phyloP scores from a whole-genome alignment of 2,113 vertebrate genomes.

The Leptobrachium leishanense region DNA sequence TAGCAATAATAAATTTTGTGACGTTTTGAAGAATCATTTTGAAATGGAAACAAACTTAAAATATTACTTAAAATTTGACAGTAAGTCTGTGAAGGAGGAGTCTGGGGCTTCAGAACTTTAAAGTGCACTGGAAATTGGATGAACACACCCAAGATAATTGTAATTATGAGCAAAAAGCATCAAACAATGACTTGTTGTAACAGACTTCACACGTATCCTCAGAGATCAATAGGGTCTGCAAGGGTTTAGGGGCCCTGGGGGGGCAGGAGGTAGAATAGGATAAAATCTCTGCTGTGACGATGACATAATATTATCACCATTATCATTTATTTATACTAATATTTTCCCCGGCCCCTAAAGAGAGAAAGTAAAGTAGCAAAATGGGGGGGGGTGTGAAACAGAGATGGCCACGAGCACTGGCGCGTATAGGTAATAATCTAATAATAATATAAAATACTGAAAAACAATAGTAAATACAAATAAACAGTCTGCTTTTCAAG shows the following conservation, averaged over 20 bases:
- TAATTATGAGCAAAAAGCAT: conserved; percentile 39
- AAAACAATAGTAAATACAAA: too few relatives aligned
- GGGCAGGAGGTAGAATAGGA: background rate
- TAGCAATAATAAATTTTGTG: background rate
- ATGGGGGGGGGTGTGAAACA: too few relatives aligned
- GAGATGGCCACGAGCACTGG: too few relatives aligned
- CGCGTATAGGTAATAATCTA: too few relatives aligned
- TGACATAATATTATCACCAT: too few relatives aligned
- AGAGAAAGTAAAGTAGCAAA: too few relatives aligned
- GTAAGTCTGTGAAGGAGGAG: conserved; percentile 15
- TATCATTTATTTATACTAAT: too few relatives aligned
- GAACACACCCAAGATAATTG: conserved; percentile 33
- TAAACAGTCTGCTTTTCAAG: too few relatives aligned
- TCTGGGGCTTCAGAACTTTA: conserved; percentile 17
- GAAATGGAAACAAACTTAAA: background rate
- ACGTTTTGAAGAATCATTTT: background rate
- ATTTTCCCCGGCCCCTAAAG: too few relatives aligned
- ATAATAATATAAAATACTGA: background rate
- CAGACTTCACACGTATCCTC: conserved; percentile 43
- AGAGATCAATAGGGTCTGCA: conserved; percentile 39
- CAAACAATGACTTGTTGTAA: conserved; percentile 42
- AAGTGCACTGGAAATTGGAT: conserved; percentile 17
- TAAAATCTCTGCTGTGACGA: background rate
- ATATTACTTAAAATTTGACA: background rate
- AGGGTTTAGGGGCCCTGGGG: conserved; percentile 35